Base-by-base conservation (phyloP, 2,797 vertebrate genomes). In the Chelon labrosus region DNA sequence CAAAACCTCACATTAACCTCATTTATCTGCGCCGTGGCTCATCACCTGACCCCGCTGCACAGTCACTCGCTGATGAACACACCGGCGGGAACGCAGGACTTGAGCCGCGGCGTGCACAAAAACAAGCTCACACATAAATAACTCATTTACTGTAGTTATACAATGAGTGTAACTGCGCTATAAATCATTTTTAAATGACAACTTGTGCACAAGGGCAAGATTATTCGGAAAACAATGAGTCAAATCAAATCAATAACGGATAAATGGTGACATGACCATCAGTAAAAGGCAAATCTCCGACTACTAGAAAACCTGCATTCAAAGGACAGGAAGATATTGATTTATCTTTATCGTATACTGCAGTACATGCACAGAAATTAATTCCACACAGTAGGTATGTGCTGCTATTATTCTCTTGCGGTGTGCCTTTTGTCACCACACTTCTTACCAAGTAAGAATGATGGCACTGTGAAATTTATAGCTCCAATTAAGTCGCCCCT, bases 1-100 rank as follows among this genome's bases (percentile, higher is more conserved):
- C 44, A 70, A 77, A 82, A 79, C 79, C 77, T 65, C 72, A 58
- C 65, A 80, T 86, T 79, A 80, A 87, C 82, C 83, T 85, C 55
- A 77, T 82, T 87, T 80, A 82, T 83, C 81, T 50, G 70, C 70
- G 74, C 60, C 60, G 5, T 13, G 70, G 83, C 66, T 72, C 79
- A 64, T 75, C 74, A 68, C 72, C 63, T 58, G 59, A 74, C 61
- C 35, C 20, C 42, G 68, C 68, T 22, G 27, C 50, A 65, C 70
- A 46, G 53, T 47, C 66, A 3, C 47, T 54, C 52, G 27, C 39
- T 50, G 46, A 70, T 60, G 6, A 58, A 72, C 44, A 77, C 61
- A 20, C 35, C 17, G 6, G 58, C 14, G 63, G 54, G 61, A 39
- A 58, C 27, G 65, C 39, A 50, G 5, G 19, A 17, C 50, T 31